Evolutionary conservation across 2,113 vertebrate genomes (phyloP).

Genomic region (Cebus imitator): DNA sequence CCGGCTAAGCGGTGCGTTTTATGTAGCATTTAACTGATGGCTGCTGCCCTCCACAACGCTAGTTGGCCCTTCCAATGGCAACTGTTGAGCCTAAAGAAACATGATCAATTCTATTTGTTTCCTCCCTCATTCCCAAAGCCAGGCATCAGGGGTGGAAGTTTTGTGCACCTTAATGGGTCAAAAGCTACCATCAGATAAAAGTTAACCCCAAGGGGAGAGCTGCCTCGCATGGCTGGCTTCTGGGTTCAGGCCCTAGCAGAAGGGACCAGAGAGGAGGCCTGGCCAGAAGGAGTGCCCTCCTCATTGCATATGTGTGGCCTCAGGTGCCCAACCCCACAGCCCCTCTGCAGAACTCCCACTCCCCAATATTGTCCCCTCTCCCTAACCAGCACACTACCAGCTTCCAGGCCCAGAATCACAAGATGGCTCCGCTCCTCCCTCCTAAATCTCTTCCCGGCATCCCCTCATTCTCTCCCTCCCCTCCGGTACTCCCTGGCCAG

Average conservation of each 20-base stretch:
- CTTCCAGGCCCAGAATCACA: neutral
- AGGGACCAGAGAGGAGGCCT: neutral
- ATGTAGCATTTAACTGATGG: neutral
- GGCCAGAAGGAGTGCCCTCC: neutral
- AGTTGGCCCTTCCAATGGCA: neutral
- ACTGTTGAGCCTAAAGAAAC: neutral
- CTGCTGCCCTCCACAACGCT: neutral
- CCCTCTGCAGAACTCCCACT: neutral
- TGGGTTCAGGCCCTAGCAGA: neutral
- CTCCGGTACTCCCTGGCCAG: neutral
- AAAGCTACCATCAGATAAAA: conserved; percentile 10
- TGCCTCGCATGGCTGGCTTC: neutral
- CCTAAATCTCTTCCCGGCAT: neutral
- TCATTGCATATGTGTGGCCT: neutral
- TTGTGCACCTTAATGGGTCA: neutral
- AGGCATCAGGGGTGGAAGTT: neutral
- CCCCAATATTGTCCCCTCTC: neutral
- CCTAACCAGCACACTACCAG: neutral
- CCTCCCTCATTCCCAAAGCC: neutral
- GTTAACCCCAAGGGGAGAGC: neutral
- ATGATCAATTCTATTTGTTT: neutral
- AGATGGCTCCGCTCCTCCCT: conserved; percentile 6
- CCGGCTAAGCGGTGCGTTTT: neutral
- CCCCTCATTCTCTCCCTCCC: neutral
- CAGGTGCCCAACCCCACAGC: neutral